Percentiles rank a stretch among this genome's conserved stretches.
Conservation (phyloP, 2,888 invertebrate genomes). For the Pandemis cinnamomeana region DNA sequence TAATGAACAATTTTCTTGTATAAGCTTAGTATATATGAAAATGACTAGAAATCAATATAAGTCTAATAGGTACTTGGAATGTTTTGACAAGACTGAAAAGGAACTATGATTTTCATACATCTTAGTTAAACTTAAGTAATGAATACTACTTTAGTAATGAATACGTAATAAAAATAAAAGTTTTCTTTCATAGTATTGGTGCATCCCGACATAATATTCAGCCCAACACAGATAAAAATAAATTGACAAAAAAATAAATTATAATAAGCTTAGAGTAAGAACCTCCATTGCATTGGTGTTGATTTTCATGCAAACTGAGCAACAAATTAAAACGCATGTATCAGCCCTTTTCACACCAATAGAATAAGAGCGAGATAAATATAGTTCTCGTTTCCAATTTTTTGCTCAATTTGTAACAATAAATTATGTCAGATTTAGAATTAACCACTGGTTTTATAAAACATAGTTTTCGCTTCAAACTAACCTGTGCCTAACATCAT, state of each 20-base stretch:
- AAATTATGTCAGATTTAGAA: neutral
- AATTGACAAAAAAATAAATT: neutral
- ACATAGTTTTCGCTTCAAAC: neutral
- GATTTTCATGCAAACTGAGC: neutral
- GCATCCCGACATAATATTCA: conserved; percentile 28
- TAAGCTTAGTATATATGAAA: conserved; percentile 1
- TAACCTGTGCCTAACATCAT: neutral
- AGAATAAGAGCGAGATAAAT: conserved; percentile 23
- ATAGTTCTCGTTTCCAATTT: neutral
- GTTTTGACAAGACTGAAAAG: conserved; percentile 41
- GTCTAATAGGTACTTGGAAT: conserved; percentile 21
- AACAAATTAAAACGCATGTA: conserved; percentile 5
- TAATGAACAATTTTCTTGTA: neutral
- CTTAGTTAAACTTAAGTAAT: conserved; percentile 16
- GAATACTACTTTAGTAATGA: neutral
- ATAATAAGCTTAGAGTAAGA: neutral
- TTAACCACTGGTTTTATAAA: neutral
- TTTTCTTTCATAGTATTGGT: conserved; percentile 27
- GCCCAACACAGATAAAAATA: conserved; percentile 4
- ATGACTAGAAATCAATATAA: conserved; percentile 39
- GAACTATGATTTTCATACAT: conserved; percentile 39
- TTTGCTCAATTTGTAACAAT: conserved; percentile 16
- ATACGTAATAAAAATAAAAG: conserved; percentile 24
- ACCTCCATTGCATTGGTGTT: conserved; percentile 9
- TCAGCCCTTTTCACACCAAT: conserved; percentile 26